Evolutionary conservation across 2,797 vertebrate species (phyloP), one percentile per base, ranked within the genome.

Genomic region (Notamacropus eugenii): DNA sequence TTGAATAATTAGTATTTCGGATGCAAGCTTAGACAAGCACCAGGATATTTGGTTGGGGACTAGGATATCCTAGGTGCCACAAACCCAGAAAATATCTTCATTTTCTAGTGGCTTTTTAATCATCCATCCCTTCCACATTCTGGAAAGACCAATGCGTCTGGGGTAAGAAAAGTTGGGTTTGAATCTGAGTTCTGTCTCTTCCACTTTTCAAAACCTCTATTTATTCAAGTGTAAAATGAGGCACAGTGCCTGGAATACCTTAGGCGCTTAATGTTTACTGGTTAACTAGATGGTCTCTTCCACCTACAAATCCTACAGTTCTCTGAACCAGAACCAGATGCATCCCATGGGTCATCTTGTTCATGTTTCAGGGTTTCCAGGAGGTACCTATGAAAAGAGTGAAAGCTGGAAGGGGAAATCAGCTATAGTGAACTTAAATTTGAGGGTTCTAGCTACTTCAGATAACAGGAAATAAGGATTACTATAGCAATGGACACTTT

Each of bases 11-110:
- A 98, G 94, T 96, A 96, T 96, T 97, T 97, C 52, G 95, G 97
- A 98, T 96, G 96, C 97, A 46, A 97, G 96, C 95, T 98, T 95
- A 98, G 97, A 97, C 97, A 98, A 98, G 96, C 95, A 96, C 91
- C 74, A 56, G 62, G 95, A 93, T 95, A 92, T 94, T 97, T 6
- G 90, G 93, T 92, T 54, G 94, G 96, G 56, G 90, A 27, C 96
- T 95, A 96, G 97, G 96, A 50, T 8, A 54, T 24, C 5, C 94
- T 91, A 91, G 90, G 87, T 54, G 2, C 28, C 92, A 87, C 93
- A 96, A 0, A 95, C 94, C 97, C 97, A 97, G 96, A 97, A 94
- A 96, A 95, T 56, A 95, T 2, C 90, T 94, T 54, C 0, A 19
- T 93, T 74, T 2, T 90, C 96, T 93, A 92, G 5, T 16, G 56